Evolutionary conservation across 1,140 invertebrate species (phyloP), one percentile per base, ranked within the genome.

Genomic region (Lerema accius): DNA sequence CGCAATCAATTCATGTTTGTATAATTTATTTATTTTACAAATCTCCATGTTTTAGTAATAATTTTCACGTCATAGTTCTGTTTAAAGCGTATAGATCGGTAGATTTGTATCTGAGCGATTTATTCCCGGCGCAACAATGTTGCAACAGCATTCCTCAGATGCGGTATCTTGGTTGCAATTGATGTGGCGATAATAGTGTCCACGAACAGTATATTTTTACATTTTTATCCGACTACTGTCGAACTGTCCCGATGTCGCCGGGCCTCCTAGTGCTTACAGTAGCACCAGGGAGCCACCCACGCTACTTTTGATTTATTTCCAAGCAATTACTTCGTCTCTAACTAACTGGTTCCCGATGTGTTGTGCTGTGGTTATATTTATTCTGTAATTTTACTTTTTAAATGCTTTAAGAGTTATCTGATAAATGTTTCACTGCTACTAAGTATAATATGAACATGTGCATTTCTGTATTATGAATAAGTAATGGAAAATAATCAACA

Each of bases 221-320:
- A 46, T 59, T 60, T 60, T 60, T 49, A 60, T 60, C 13, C 45
- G 16, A n/a, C 37, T 37, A 59, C 56, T 48, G 56, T 59, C 56
- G 35, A 59, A 16, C 56, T 59, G 37, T 59, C 56, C 37, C 28
- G 28, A 32, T 32, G 28, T 32, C 28, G 28, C 28, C 9, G 3
- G 4, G 4, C 28, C 28, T 32, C 28, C 28, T 4, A n/a, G n/a
- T n/a, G n/a, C n/a, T n/a, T n/a, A n/a, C n/a, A n/a, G n/a, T n/a
- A n/a, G n/a, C n/a, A 9, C 4, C 9, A 9, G 3, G 28, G 9
- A 9, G 9, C 28, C 40, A 28, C 42, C 69, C 65, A 67, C 65
- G 43, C 45, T 17, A 37, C 23, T 23, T 64, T 64, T 67, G 67
- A 69, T 69, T 65, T 68, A 58, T 58, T 26, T 16, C 15, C 55